These are phyloP conservation scores for Python bivittatus DNA, from an alignment of 2,113 vertebrate genomes.

Conservation along the genomic window DNA sequence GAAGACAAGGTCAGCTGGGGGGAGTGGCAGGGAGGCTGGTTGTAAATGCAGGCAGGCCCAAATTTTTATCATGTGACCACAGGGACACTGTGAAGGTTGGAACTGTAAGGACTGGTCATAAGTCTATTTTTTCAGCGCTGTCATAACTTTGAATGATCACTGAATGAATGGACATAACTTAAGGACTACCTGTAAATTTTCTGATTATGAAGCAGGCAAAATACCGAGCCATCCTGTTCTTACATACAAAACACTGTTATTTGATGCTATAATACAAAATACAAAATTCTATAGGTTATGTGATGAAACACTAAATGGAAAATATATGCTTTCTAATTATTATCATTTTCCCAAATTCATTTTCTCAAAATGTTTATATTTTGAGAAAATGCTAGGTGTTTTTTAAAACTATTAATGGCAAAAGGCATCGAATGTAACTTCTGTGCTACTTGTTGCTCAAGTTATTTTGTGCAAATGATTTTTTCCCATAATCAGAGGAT, in stretches of 20 bases:
- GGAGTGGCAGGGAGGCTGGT: too few relatives aligned
- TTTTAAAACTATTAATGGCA: not conserved
- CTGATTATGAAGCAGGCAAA: not conserved
- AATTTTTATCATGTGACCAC: too few relatives aligned
- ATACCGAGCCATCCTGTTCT: not conserved
- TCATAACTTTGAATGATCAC: too few relatives aligned
- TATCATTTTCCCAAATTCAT: not conserved
- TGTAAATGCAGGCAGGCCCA: not conserved
- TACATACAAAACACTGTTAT: too few relatives aligned
- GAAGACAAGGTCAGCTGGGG: not conserved
- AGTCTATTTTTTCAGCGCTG: too few relatives aligned
- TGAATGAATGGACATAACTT: too few relatives aligned
- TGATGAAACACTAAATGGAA: not conserved
- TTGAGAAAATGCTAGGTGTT: not conserved
- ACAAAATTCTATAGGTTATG: not conserved
- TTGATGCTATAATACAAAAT: too few relatives aligned
- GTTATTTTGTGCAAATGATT: not conserved
- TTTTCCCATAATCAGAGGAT: not conserved
- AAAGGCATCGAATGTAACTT: not conserved
- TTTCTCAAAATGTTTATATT: not conserved
- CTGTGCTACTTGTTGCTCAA: not conserved
- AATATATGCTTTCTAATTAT: not conserved
- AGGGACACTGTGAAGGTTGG: too few relatives aligned
- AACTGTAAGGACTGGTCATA: too few relatives aligned
- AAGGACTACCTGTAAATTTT: not conserved